Evolutionary conservation across 2,797 vertebrate genomes (phyloP), one percentile per base, ranked within the genome.

Genomic region (Cryptoprocta ferox): DNA sequence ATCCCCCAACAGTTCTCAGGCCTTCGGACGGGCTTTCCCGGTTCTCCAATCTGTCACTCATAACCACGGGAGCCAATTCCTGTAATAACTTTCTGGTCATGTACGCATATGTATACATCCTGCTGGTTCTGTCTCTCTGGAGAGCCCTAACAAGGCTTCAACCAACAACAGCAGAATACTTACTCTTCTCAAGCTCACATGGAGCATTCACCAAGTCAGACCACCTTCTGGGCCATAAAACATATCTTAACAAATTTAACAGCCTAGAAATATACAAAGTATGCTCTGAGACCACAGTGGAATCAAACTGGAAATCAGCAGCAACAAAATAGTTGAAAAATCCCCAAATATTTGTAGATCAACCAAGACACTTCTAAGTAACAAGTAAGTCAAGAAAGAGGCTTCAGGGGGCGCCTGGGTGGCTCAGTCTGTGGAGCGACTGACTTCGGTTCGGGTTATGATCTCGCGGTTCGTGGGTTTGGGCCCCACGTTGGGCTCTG

Each of bases 91-190:
- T 14, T 35, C 37, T 30, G 28, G 5, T 76, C 2, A 6, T 32
- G 14, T 76, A 7, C 5, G 1, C 16, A 6, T 4, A 9, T 45
- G 24, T 0, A 32, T 18, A 18, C 11, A 8, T 8, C 14, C 56
- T 30, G 15, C 2, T 2, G 42, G 21, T 42, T 19, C 35, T 75
- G 1, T 16, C n/a, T 94, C 28, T 53, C 42, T 39, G 30, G 59
- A 75, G 78, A 73, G 11, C 32, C 45, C 32, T 65, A 53, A 53
- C 19, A 19, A 14, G 21, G 10, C 19, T 24, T 35, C 37, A 35
- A 2, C 59, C 78, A 68, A 3, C 70, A 18, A 30, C 16, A 70
- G 35, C 10, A 68, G 37, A 39, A 18, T 14, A 32, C 2, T n/a
- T 16, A 5, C 2, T 65, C 32, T 48, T 61, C 94, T 65, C 39